Evolutionary conservation across 2,888 invertebrate genomes (phyloP).

Genomic region (Beris chalybata): DNA sequence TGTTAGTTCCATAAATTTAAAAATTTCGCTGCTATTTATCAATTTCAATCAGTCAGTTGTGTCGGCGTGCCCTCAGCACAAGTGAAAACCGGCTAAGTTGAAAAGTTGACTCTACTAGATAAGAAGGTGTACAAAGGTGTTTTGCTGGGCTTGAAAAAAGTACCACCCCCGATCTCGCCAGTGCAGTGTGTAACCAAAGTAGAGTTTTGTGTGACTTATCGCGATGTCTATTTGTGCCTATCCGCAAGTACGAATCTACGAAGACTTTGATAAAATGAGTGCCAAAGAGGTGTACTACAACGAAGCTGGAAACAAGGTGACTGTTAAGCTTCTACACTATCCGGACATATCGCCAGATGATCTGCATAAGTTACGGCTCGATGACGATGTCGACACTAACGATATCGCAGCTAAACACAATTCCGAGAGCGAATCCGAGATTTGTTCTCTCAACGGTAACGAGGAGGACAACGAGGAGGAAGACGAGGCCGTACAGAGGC

Average conservation of each 20-base stretch:
- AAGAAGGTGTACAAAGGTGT: too few relatives aligned
- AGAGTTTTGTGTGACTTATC: constrained; percentile 26
- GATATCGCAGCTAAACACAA: neutral
- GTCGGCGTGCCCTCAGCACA: too few relatives aligned
- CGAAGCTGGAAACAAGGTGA: constrained; percentile 55
- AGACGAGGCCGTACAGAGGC: constrained; percentile 5
- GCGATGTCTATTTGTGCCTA: constrained; percentile 52
- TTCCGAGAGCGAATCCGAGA: constrained; percentile 34
- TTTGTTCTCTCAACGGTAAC: constrained; percentile 29
- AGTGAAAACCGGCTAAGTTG: too few relatives aligned
- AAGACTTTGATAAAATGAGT: constrained; percentile 57
- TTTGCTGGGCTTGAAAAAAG: too few relatives aligned
- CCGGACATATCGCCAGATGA: constrained; percentile 55
- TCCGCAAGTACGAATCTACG: constrained; percentile 54
- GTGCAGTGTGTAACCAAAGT: neutral
- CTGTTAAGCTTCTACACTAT: constrained; percentile 54
- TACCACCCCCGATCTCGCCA: too few relatives aligned
- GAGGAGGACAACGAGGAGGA: constrained; percentile 28
- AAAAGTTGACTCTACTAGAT: too few relatives aligned
- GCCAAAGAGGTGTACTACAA: constrained; percentile 56
- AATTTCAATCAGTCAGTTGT: too few relatives aligned
- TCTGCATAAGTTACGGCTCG: constrained; percentile 51
- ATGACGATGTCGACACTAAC: constrained; percentile 49
- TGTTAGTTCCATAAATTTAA: too few relatives aligned
- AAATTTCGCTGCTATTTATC: too few relatives aligned